These are phyloP conservation scores for Ecdyonurus torrentis DNA, from an alignment of 2,888 invertebrate species.

Conservation along the genomic window DNA sequence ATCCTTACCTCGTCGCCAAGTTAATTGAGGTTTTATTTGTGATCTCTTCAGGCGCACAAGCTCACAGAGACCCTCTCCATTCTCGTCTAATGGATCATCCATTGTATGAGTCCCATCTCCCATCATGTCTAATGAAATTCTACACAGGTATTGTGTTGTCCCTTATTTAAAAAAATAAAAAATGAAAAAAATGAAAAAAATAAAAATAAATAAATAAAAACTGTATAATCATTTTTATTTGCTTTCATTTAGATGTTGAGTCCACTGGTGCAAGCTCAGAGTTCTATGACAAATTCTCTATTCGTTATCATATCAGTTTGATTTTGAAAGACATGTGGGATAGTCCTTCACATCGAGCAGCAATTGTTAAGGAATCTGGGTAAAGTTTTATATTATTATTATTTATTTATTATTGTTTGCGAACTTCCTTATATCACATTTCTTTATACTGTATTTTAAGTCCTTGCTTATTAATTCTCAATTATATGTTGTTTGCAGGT, in stretches of 20 bases:
- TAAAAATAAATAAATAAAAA: neutral
- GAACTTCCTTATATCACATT: neutral
- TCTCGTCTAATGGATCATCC: constrained; percentile 75
- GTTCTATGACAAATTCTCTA: constrained; percentile 98
- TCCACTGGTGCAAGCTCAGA: constrained; percentile 95
- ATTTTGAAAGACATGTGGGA: constrained; percentile 95
- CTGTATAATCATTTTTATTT: neutral
- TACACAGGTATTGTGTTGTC: constrained; percentile 79
- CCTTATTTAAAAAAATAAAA: neutral
- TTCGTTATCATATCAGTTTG: constrained; percentile 93
- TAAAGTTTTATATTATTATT: constrained; percentile 19
- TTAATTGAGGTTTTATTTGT: constrained; percentile 66
- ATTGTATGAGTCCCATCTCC: constrained; percentile 61
- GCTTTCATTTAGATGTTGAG: constrained; percentile 53
- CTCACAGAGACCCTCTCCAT: constrained; percentile 36
- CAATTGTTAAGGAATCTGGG: constrained; percentile 76
- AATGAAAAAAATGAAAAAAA: too few species aligned
- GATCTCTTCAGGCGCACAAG: constrained; percentile 32
- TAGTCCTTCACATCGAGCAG: constrained; percentile 67
- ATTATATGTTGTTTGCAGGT: too few species aligned
- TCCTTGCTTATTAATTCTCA: too few species aligned
- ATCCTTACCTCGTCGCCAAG: constrained; percentile 94
- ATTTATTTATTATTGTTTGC: neutral
- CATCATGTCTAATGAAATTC: constrained; percentile 90
- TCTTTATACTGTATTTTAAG: neutral